Evolutionary conservation across 2,888 invertebrate genomes (phyloP), one percentile per base, ranked within the genome.

Genomic region (Apamea epomidion): DNA sequence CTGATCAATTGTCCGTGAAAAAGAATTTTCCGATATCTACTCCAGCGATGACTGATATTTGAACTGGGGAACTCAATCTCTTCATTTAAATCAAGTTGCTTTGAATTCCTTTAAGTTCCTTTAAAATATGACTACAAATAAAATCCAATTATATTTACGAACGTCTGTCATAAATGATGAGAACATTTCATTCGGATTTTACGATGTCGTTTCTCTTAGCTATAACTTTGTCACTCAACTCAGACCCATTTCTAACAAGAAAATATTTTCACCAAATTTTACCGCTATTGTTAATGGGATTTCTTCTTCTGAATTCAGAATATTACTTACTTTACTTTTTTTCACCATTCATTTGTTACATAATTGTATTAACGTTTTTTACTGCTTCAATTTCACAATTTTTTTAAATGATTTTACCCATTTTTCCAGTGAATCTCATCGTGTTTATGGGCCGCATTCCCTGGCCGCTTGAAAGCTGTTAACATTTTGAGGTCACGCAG

Each of bases 151-250:
- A 81, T 83, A 81, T 86, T 87, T 87, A 77, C 62, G 78, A 81
- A 80, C 45, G 82, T 81, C 80, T 79, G 81, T 65, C 86, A 80
- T 86, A 90, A 90, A 89, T 85, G 80, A 83, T 82, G 87, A 89
- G 88, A 91, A 89, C 90, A 90, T 93, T 93, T 93, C 91, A 93
- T 92, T 92, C 88, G 89, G 90, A 71, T 93, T 95, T 95, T 93
- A 94, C 92, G 93, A 93, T 86, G 87, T 88, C 87, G 90, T 93
- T 93, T 90, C 87, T 86, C 83, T 89, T 82, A 82, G 89, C 85
- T 90, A 89, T 90, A 92, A 92, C 91, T 91, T 92, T 89, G 87
- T 87, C 88, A 90, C 89, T 91, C 76, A 74, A 79, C 76, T 81
- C 74, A 58, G 75, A 77, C 70, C 65, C 84, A 87, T 89, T 87